These are phyloP conservation scores for Tragopan temminckii DNA, from an alignment of 2,797 vertebrate species.

Conservation along the genomic window DNA sequence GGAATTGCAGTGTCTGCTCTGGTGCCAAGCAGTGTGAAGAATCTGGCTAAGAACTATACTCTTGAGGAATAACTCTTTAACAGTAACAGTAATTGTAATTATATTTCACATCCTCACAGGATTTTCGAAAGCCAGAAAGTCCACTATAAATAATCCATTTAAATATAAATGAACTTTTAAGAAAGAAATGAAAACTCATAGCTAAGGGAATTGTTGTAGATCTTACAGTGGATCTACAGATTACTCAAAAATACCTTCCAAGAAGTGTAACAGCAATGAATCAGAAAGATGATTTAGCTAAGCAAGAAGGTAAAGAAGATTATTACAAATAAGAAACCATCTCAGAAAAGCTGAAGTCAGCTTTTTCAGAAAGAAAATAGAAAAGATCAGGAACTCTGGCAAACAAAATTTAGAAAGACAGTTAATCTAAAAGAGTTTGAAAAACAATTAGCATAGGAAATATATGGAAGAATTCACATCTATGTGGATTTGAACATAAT, in stretches of 20 bases:
- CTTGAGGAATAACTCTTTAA: background rate
- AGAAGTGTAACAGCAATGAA: background rate
- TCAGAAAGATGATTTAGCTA: background rate
- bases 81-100: background rate
- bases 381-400: background rate
- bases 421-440: background rate
- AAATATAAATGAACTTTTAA: background rate
- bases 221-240: background rate
- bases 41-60: background rate
- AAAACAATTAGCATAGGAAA: background rate
- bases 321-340: background rate
- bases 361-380: background rate
- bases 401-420: background rate
- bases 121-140: background rate
- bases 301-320: background rate
- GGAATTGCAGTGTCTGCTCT: background rate
- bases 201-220: background rate
- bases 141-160: background rate
- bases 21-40: background rate
- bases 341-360: background rate
- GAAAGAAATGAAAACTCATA: background rate
- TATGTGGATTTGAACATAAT: background rate
- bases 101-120: background rate
- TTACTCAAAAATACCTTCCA: background rate
- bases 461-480: background rate